Conservation (phyloP, 1,140 invertebrate species). For the Bombus confusus region DNA sequence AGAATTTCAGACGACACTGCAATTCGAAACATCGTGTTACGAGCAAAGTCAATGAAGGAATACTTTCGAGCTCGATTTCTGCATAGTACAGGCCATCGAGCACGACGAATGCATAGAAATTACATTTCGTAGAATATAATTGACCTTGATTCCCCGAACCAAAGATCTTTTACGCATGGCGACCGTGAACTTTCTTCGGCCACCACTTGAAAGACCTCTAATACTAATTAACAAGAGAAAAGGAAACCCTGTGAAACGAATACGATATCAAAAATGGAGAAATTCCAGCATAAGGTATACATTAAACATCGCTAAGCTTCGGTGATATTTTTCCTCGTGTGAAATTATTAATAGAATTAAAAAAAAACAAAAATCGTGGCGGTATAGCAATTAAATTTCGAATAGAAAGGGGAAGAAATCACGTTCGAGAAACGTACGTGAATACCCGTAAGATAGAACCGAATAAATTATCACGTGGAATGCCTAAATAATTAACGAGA, state of each 20-base stretch:
- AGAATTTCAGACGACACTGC: not conserved
- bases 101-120: constrained; percentile 32
- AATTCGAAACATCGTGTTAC: not conserved
- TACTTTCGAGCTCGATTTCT: not conserved
- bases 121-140: constrained; percentile 31
- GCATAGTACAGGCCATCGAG: constrained; percentile 10
- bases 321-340: not conserved
- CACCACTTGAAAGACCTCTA: not conserved
- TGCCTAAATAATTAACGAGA: not conserved
- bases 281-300: not conserved
- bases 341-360: not conserved
- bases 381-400: not conserved
- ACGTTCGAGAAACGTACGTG: not conserved
- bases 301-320: not conserved
- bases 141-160: constrained; percentile 30
- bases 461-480: not conserved
- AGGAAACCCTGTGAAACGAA: not conserved
- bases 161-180: constrained; percentile 2
- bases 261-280: not conserved
- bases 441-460: not conserved
- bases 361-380: not conserved
- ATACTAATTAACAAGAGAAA: constrained; percentile 15
- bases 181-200: constrained; percentile 26
- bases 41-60: not conserved
- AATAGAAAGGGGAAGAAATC: constrained; percentile 21